A percentile compares a stretch with the other conserved stretches of the same genome.
phyloP scores from a whole-genome alignment of 2,797 vertebrate species.

The Ibycter americanus region DNA sequence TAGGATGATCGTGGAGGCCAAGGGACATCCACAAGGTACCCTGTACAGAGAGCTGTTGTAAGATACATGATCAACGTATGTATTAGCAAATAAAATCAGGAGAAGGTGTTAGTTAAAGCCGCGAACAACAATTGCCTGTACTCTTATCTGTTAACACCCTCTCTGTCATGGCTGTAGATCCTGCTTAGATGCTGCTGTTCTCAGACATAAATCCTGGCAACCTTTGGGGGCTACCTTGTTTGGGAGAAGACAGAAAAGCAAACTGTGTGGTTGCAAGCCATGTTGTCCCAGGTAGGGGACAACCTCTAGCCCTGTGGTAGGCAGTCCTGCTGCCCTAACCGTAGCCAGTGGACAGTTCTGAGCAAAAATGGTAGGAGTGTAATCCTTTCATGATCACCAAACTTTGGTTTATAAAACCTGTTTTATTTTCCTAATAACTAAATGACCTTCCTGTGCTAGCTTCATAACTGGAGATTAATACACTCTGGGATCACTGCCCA shows the following conservation, averaged over 20 bases:
- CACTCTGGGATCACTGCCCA: conserved; percentile 68
- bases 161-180: neutral
- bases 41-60: neutral
- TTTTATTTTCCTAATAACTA: conserved; percentile 66
- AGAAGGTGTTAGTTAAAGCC: neutral
- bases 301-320: neutral
- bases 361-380: neutral
- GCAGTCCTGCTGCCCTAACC: neutral
- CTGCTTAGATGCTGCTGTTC: conserved; percentile 4
- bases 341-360: neutral
- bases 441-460: conserved; percentile 63
- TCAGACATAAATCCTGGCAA: neutral
- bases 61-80: neutral
- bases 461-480: conserved; percentile 70
- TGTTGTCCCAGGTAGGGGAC: neutral
- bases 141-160: neutral
- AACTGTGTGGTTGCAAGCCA: neutral
- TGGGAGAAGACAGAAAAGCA: neutral
- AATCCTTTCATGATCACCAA: conserved; percentile 24
- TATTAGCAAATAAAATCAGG: neutral
- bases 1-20: neutral
- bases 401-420: conserved; percentile 50
- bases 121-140: neutral
- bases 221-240: neutral
- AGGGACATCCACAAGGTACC: neutral